Conservation (phyloP, 2,888 invertebrate genomes). For the Xanthia icteritia region DNA sequence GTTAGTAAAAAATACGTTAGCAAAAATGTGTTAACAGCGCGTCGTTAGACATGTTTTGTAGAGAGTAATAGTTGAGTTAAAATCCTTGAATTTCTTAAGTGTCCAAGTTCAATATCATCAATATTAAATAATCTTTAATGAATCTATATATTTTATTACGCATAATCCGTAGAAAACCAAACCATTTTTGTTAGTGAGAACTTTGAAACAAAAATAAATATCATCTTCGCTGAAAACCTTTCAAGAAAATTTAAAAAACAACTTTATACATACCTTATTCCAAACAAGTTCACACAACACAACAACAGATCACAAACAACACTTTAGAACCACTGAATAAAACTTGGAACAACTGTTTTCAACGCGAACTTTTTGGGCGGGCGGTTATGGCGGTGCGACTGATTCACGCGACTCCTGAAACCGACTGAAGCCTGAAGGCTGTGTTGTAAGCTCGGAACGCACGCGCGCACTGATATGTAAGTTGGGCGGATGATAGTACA, state of each 20-base stretch:
- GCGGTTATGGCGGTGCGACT: constrained; percentile 52
- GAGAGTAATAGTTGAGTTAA: not conserved
- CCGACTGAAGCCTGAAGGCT: constrained; percentile 63
- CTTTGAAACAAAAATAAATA: not conserved
- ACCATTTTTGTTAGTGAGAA: not conserved
- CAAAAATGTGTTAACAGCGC: not conserved
- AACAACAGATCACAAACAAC: constrained; percentile 38
- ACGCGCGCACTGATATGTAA: constrained; percentile 58
- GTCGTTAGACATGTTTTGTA: not conserved
- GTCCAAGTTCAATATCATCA: not conserved
- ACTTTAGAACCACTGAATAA: constrained; percentile 41
- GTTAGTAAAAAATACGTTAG: not conserved
- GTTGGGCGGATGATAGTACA: constrained; percentile 1
- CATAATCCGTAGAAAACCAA: not conserved
- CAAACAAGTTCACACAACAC: constrained; percentile 27
- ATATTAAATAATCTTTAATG: not conserved
- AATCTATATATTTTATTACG: not conserved
- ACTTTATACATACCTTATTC: constrained; percentile 45
- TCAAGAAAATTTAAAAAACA: not conserved
- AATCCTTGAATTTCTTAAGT: not conserved
- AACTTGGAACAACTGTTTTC: constrained; percentile 49
- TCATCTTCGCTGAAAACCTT: not conserved
- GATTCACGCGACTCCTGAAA: constrained; percentile 46
- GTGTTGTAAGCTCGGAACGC: constrained; percentile 45
- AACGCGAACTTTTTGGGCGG: constrained; percentile 58